phyloP scores from a whole-genome alignment of 2,113 vertebrate species.

The Oncorhynchus keta region DNA sequence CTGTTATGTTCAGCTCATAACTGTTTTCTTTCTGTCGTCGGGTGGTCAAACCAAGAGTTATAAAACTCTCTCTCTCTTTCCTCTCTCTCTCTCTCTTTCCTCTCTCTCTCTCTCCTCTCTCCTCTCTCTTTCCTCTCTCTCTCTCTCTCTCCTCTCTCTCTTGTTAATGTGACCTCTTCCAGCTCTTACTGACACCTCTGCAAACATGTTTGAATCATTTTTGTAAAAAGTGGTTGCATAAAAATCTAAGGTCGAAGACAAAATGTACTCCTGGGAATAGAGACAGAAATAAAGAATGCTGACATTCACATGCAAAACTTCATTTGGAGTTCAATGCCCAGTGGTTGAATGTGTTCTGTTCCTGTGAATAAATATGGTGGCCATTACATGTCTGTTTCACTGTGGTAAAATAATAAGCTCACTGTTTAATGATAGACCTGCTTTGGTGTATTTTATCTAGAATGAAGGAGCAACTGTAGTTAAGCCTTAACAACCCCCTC shows the following conservation, averaged over 20 bases:
- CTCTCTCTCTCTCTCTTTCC: no score
- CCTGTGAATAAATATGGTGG: neutral
- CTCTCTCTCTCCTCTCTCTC: no score
- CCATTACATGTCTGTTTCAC: neutral
- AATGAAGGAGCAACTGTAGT: constrained; percentile 8
- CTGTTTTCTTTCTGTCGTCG: no score
- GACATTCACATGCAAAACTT: constrained; percentile 40
- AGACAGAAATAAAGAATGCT: constrained; percentile 32
- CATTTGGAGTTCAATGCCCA: constrained; percentile 27
- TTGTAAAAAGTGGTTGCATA: no score
- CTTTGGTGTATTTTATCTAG: constrained; percentile 5
- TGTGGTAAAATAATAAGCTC: neutral
- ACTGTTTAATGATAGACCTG: neutral
- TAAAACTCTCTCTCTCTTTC: no score
- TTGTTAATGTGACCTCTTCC: no score
- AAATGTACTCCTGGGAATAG: constrained; percentile 16
- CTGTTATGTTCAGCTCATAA: no score
- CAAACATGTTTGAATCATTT: no score
- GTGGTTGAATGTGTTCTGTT: neutral
- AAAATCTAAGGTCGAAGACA: constrained; percentile 10
- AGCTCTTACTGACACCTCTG: no score
- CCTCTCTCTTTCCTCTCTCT: no score
- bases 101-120: no score
- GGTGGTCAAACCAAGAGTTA: no score
- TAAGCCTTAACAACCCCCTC: constrained; percentile 22